Conservation (phyloP, 2,797 vertebrate genomes). For the Peromyscus nudipes region DNA sequence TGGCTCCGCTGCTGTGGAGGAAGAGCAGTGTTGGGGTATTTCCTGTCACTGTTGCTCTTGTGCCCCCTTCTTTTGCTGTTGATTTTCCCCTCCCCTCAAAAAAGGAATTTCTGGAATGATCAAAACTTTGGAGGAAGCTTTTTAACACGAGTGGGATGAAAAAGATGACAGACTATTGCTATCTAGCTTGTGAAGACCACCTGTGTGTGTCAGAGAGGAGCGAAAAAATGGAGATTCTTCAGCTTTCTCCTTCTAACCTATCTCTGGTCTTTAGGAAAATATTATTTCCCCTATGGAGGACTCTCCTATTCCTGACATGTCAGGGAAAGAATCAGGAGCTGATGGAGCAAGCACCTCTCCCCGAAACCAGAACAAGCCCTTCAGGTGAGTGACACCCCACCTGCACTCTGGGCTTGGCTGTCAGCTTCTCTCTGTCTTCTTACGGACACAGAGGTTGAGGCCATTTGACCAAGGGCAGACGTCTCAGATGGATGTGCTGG, state of each 20-base stretch:
- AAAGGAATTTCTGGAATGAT: conserved; percentile 4
- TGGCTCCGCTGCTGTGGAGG: background rate
- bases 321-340: conserved; percentile 93
- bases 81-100: background rate
- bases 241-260: background rate
- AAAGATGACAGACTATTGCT: background rate
- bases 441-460: background rate
- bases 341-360: conserved; percentile 97
- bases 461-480: background rate
- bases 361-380: conserved; percentile 97
- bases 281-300: conserved; percentile 99
- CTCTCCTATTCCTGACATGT: conserved; percentile 97
- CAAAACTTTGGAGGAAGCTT: conserved; percentile 33
- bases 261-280: conserved; percentile 92
- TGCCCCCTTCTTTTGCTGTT: background rate
- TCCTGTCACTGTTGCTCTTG: background rate
- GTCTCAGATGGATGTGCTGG: background rate
- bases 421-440: background rate
- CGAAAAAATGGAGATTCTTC: background rate
- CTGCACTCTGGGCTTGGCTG: background rate
- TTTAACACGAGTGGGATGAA: background rate
- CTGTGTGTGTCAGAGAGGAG: background rate
- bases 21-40: background rate
- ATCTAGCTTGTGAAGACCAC: background rate
- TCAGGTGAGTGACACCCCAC: conserved; percentile 90